A percentile compares a stretch with the other conserved stretches of the same genome.
Evolutionary conservation across 2,888 invertebrate species (phyloP).

Genomic region (Hydrotaea diabolus): DNA sequence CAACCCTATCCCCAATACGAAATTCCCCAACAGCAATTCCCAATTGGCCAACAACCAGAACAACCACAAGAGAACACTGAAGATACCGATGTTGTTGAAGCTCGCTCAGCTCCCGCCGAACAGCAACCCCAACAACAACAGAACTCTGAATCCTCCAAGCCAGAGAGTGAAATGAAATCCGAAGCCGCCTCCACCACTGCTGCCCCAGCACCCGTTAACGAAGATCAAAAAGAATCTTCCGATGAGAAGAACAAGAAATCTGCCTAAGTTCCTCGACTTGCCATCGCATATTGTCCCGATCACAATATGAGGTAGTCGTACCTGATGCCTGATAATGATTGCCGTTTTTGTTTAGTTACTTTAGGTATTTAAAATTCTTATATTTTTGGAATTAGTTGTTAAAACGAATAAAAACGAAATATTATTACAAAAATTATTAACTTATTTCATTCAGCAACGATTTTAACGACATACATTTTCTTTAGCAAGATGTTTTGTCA

Average conservation of each 20-base stretch:
- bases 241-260: constrained; percentile 42
- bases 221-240: constrained; percentile 66
- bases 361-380: constrained; percentile 58
- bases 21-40: constrained; percentile 58
- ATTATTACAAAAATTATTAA: constrained; percentile 23
- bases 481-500: no score
- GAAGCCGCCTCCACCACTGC: constrained; percentile 62
- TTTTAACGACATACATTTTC: no score
- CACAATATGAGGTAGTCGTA: constrained; percentile 8
- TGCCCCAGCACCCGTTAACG: constrained; percentile 70
- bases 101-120: constrained; percentile 69
- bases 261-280: constrained; percentile 42
- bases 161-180: constrained; percentile 58
- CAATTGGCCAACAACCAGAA: constrained; percentile 49
- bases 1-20: constrained; percentile 71
- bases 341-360: constrained; percentile 59
- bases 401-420: constrained; percentile 46
- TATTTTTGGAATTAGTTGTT: constrained; percentile 38
- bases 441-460: not conserved
- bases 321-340: constrained; percentile 56
- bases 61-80: constrained; percentile 59
- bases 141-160: not conserved
- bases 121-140: constrained; percentile 33
- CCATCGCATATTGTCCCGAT: not conserved
- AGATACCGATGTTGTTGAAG: constrained; percentile 76